Base-by-base conservation (phyloP, 2,888 invertebrate species). In the Noctua janthina region DNA sequence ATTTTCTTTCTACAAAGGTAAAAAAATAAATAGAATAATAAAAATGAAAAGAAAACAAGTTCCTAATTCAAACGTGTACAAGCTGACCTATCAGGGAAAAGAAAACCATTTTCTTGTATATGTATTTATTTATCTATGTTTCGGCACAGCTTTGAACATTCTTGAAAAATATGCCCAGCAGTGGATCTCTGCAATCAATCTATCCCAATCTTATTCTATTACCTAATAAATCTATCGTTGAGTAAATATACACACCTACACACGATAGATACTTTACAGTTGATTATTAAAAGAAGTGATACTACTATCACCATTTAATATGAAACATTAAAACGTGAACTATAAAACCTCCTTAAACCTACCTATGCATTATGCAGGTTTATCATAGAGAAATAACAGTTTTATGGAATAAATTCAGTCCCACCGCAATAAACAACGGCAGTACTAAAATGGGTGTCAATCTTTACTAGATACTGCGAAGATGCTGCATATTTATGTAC, bases 331-430 rank as follows among this genome's bases (percentile, higher is more conserved):
- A 78, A 69, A 43, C 29, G 29, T 43, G 51, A 56, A 51, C 3
- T 49, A 56, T 67, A 76, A 46, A 76, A 20, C 35, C 35, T 29
- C 54, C 51, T 3, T 23, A 7, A 35, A 74, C 62, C 43, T 43
- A 62, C 56, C 10, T 35, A 29, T 49, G 75, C 77, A 64, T 3
- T n/a, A 35, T 64, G 35, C 35, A 64, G 66, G 76, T 76, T 46
- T n/a, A 67, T 39, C 43, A 43, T 43, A 43, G 43, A 43, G 46
- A 11, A 29, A 29, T 29, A 29, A 46, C 1, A 66, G 56, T 78
- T 76, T 46, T 29, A 68, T 39, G 54, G 49, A 51, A 59, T 49
- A 76, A 35, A 49, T 79, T 39, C 54, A 46, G n/a, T 81, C 46
- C 20, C 79, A 56, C 46, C n/a, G 20, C 81, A 56, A 39, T 64